Evolutionary conservation across 1,140 invertebrate genomes (phyloP), one percentile per base, ranked within the genome.

Genomic region (Drosophila funebris): DNA sequence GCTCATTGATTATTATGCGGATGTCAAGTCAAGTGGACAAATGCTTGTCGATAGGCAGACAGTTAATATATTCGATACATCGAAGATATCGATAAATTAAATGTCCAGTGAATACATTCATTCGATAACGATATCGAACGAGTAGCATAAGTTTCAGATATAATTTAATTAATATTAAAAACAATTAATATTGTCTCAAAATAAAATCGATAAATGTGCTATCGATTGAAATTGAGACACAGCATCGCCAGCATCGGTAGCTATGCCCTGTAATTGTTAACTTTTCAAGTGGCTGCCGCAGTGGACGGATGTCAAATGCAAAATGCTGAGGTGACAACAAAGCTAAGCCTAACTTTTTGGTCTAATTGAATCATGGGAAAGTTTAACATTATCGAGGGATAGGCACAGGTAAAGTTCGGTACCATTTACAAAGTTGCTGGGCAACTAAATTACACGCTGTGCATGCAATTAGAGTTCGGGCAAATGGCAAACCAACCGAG

Each of bases 331-430:
- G 44, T 48, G 44, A 48, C 44, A 48, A 29, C 44, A 48, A 29
- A 48, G 44, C n/a, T 11, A 6, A 52, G 29, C 29, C 33, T 18
- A 68, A 66, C 67, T 84, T 69, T 29, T 33, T 24, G 44, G n/a
- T 64, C 61, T 78, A 87, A 85, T 82, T 87, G 82, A 85, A 85
- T 81, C 68, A 61, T 16, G 56, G 24, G 44, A 80, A 84, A 79
- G 76, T 77, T 76, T 39, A 63, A 60, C 66, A 87, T 74, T 74
- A 85, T 80, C 64, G 16, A 57, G 37, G 7, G 24, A n/a, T 18
- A 53, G 24, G 43, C 22, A 37, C 41, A 46, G 44, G 33, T 33
- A 68, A 73, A 64, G 24, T 60, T 50, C 14, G 11, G 27, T 60
- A 64, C 22, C 24, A 73, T 66, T 72, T 39, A 57, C 41, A 73